Conservation (phyloP, 2,888 invertebrate species). For the Masnerella sp. region DNA sequence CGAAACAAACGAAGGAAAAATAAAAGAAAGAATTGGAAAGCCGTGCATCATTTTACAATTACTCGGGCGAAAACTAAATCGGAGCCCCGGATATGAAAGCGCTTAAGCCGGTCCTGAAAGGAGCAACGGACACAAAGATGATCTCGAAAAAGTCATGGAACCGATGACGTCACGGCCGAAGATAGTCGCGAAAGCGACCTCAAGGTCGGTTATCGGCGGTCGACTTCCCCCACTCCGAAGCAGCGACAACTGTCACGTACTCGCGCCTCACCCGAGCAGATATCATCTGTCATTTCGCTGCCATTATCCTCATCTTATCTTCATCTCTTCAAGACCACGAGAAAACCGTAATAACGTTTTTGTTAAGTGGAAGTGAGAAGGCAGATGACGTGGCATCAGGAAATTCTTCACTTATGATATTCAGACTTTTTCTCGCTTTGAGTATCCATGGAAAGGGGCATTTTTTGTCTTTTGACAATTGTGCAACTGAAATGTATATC, state of each 20-base stretch:
- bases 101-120: conserved; percentile 39
- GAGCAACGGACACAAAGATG: conserved; percentile 43
- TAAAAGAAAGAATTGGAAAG: conserved; percentile 34
- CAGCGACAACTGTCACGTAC: conserved; percentile 41
- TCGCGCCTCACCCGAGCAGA: conserved; percentile 26
- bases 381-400: conserved; percentile 30
- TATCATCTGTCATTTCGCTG: conserved; percentile 44
- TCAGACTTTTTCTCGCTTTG: not conserved
- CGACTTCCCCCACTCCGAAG: conserved; percentile 13
- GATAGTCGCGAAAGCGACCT: conserved; percentile 63
- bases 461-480: conserved; percentile 2
- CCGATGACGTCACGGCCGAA: conserved; percentile 52
- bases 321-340: conserved; percentile 17
- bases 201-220: conserved; percentile 44
- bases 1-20: conserved; percentile 2
- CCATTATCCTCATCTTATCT: conserved; percentile 41
- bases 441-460: not conserved
- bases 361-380: conserved; percentile 11
- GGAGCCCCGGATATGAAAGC: conserved; percentile 50
- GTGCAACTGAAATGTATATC: not conserved
- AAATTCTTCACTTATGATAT: conserved; percentile 21
- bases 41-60: conserved; percentile 49
- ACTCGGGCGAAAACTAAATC: conserved; percentile 45
- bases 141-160: conserved; percentile 42
- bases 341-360: conserved; percentile 47